These are phyloP conservation scores for Calliphora vomitoria DNA, from an alignment of 2,888 invertebrate species.

Conservation along the genomic window DNA sequence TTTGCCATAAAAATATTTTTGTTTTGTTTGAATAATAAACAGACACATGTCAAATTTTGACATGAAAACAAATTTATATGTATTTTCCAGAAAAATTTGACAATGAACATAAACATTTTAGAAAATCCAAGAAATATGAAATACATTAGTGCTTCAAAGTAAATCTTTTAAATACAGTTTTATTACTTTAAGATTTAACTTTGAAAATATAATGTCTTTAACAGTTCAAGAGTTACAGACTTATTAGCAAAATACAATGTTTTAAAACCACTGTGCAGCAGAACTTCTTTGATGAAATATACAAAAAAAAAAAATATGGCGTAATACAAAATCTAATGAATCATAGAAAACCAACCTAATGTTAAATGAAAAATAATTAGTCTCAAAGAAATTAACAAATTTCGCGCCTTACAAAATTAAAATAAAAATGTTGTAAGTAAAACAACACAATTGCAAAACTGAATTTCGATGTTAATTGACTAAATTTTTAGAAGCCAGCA, in stretches of 20 bases:
- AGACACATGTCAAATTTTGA: not conserved
- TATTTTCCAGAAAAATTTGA: not conserved
- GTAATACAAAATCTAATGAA: not conserved
- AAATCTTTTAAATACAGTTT: too few relatives aligned
- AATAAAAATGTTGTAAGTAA: not conserved
- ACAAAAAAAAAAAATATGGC: not conserved
- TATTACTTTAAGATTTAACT: too few relatives aligned
- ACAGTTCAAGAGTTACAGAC: too few relatives aligned
- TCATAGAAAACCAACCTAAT: not conserved
- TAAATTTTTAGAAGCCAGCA: not conserved
- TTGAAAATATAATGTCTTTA: too few relatives aligned
- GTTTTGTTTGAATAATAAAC: not conserved
- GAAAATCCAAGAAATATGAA: not conserved
- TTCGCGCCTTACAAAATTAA: not conserved
- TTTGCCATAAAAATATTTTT: not conserved
- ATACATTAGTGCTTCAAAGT: not conserved
- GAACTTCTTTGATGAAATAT: too few relatives aligned
- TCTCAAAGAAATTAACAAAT: not conserved
- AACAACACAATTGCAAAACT: not conserved
- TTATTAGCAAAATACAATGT: too few relatives aligned
- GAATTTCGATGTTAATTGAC: not conserved
- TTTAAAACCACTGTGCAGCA: too few relatives aligned
- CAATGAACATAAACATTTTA: not conserved
- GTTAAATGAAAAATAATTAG: slow-evolving; percentile 6
- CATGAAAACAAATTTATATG: not conserved